Evolutionary conservation across 1,140 invertebrate genomes (phyloP).

Genomic region (Nebria ingens): DNA sequence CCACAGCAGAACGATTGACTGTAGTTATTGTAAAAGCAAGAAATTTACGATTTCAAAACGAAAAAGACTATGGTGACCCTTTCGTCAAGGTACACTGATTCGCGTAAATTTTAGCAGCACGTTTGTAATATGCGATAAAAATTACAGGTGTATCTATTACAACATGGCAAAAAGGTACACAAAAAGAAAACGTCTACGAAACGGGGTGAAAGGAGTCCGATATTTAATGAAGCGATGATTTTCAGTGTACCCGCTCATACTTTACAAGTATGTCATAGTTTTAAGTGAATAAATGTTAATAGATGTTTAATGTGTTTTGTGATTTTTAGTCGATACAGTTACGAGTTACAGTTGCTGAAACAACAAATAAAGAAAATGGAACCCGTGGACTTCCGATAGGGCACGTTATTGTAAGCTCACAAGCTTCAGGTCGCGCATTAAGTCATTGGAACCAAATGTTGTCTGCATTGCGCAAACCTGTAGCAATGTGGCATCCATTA

Average conservation of each 20-base stretch:
- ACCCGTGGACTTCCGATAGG: conserved; percentile 48
- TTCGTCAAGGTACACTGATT: conserved; percentile 41
- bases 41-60: conserved; percentile 48
- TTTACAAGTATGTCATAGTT: conserved; percentile 50
- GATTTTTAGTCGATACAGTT: conserved; percentile 40
- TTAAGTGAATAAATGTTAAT: too few relatives aligned
- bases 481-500: conserved; percentile 78
- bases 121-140: conserved; percentile 6
- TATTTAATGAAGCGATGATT: conserved; percentile 72
- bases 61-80: conserved; percentile 35
- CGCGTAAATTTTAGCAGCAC: neutral
- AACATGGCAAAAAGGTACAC: conserved; percentile 63
- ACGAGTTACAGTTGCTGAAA: conserved; percentile 48
- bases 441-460: conserved; percentile 79
- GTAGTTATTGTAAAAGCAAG: conserved; percentile 72
- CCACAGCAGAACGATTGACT: conserved; percentile 67
- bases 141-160: conserved; percentile 59
- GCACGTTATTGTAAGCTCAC: conserved; percentile 60
- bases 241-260: conserved; percentile 60
- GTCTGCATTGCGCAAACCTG: conserved; percentile 63
- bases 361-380: conserved; percentile 18
- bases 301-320: neutral
- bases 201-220: conserved; percentile 55
- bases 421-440: conserved; percentile 55
- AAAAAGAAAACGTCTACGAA: conserved; percentile 67